Percentiles rank a stretch among this genome's conserved stretches.
Evolutionary conservation across 1,140 invertebrate genomes (phyloP).

Genomic region (Drosophila biarmipes): DNA sequence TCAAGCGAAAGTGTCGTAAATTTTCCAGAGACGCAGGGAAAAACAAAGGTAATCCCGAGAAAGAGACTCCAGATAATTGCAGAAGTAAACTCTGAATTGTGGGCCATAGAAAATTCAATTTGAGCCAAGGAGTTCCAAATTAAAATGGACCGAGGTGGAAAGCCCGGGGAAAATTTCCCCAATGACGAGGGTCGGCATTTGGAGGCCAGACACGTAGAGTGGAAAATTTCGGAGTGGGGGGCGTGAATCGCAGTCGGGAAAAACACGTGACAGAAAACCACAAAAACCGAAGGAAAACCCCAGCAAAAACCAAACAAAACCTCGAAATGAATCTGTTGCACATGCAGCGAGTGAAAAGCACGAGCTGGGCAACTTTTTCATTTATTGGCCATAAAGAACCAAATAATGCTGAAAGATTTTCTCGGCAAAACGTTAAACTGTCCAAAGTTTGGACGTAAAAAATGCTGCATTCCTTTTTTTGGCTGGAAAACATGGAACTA

Average conservation of each 20-base stretch:
- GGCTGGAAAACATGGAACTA: slow-evolving; percentile 16
- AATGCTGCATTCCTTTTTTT: slow-evolving; percentile 12
- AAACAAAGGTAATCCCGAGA: slow-evolving; percentile 32
- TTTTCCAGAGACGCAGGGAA: slow-evolving; percentile 9
- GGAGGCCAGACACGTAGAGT: slow-evolving; percentile 28
- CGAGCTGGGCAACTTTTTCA: slow-evolving; percentile 49
- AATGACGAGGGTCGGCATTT: slow-evolving; percentile 21
- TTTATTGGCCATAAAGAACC: slow-evolving; percentile 72
- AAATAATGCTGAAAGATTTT: slow-evolving; percentile 42
- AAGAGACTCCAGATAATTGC: slow-evolving; percentile 39
- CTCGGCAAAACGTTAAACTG: slow-evolving; percentile 48
- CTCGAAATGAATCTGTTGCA: slow-evolving; percentile 45
- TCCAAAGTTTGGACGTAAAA: slow-evolving; percentile 57
- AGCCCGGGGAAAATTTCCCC: slow-evolving; percentile 14
- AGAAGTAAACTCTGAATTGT: slow-evolving; percentile 50
- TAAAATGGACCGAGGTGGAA: slow-evolving; percentile 26
- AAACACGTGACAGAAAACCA: slow-evolving; percentile 42
- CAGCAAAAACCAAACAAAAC: background rate
- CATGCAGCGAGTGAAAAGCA: slow-evolving; percentile 43
- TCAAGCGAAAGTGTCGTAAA: slow-evolving; percentile 34
- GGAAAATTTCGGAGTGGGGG: slow-evolving; percentile 14
- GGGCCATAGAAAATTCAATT: slow-evolving; percentile 54
- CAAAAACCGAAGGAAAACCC: background rate
- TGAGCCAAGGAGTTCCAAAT: slow-evolving; percentile 12
- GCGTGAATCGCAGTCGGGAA: slow-evolving; percentile 8